A percentile compares a stretch with the other conserved stretches of the same genome.
phyloP scores from a whole-genome alignment of 1,140 invertebrate species.

The Drosophila tristis region DNA sequence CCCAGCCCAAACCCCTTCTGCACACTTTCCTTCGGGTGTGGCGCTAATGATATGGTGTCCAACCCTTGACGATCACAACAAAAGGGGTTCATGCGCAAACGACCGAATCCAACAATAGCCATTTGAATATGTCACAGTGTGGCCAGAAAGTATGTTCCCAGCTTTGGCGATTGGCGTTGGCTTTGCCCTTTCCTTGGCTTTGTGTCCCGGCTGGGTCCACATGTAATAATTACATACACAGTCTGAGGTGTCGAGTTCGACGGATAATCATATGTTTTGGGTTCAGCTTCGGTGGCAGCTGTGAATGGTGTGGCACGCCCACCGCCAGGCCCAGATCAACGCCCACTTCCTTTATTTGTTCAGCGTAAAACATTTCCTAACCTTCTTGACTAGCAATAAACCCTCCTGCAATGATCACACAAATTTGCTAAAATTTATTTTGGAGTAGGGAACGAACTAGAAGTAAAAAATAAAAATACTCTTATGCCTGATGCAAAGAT shows the following conservation, averaged over 20 bases:
- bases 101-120: constrained; percentile 53
- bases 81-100: constrained; percentile 14
- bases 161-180: constrained; percentile 56
- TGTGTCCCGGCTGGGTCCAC: constrained; percentile 62
- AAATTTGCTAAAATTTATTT: no score
- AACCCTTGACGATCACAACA: constrained; percentile 41
- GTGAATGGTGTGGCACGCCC: constrained; percentile 40
- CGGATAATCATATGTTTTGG: constrained; percentile 77
- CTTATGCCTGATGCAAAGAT: no score
- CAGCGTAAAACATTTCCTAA: constrained; percentile 28
- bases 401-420: no score
- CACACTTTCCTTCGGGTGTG: constrained; percentile 73
- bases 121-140: constrained; percentile 78
- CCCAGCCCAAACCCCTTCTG: constrained; percentile 40
- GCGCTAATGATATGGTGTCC: constrained; percentile 79
- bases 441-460: no score
- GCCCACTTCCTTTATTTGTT: constrained; percentile 66
- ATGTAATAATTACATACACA: constrained; percentile 58
- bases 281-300: constrained; percentile 49
- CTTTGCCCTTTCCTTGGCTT: constrained; percentile 24
- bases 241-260: constrained; percentile 74
- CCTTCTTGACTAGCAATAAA: neutral
- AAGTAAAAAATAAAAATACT: no score
- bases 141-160: constrained; percentile 59
- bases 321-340: constrained; percentile 24